phyloP scores from a whole-genome alignment of 1,140 invertebrate genomes.

The Cotesia chilonis region DNA sequence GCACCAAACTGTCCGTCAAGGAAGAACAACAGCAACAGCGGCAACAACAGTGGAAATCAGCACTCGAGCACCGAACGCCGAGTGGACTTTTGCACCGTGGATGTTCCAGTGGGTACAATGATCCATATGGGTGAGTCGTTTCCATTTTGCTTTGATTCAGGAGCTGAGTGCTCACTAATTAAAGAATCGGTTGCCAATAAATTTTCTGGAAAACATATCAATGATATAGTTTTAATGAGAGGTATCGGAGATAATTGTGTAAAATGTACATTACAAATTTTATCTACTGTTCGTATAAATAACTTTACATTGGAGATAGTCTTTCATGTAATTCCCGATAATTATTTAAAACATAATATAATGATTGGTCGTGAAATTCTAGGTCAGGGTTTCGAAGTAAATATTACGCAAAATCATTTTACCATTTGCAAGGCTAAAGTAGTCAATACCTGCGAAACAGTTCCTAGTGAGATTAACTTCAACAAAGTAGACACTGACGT shows the following conservation, averaged over 20 bases:
- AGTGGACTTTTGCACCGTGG: constrained; percentile 14
- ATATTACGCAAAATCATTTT: background rate
- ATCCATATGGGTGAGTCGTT: constrained; percentile 32
- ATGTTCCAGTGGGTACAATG: constrained; percentile 9
- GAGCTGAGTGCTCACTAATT: constrained; percentile 39
- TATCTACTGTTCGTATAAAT: background rate
- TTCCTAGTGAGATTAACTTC: background rate
- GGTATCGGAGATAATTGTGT: constrained; percentile 21
- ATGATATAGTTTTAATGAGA: constrained; percentile 18
- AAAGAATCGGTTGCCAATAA: constrained; percentile 24
- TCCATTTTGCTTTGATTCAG: constrained; percentile 36
- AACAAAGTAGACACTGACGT: constrained; percentile 23
- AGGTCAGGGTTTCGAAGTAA: background rate
- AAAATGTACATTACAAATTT: constrained; percentile 15
- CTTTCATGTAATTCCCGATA: constrained; percentile 25
- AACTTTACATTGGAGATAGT: background rate
- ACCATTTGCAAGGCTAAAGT: background rate
- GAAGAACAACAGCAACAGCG: background rate
- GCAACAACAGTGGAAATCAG: too few relatives aligned
- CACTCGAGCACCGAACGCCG: background rate
- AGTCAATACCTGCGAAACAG: background rate
- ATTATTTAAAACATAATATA: constrained; percentile 17
- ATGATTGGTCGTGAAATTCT: constrained; percentile 31
- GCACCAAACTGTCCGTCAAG: constrained; percentile 8
- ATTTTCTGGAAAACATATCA: constrained; percentile 27